These are phyloP conservation scores for Sebastes cheni DNA, from an alignment of 2,797 vertebrate species.

Conservation along the genomic window DNA sequence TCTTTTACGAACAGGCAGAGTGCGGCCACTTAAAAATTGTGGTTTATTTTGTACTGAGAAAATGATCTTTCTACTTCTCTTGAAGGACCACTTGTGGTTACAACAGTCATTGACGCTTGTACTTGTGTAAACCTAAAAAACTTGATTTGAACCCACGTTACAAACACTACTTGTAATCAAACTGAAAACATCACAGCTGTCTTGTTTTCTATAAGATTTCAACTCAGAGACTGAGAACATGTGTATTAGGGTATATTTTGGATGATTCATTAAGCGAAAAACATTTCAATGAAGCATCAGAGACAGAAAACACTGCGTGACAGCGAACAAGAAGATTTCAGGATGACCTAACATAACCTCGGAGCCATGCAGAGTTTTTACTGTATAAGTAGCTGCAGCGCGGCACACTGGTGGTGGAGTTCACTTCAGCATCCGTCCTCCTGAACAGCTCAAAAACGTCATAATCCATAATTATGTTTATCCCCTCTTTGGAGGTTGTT, in stretches of 20 bases:
- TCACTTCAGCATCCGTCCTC: conserved; percentile 6
- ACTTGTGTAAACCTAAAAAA: background rate
- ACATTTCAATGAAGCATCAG: background rate
- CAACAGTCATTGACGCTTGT: background rate
- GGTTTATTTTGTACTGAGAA: no score
- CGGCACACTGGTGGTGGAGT: background rate
- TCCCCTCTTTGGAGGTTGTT: conserved; percentile 32
- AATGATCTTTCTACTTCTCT: no score
- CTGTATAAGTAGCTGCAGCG: background rate
- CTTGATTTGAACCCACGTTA: background rate
- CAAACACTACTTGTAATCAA: background rate
- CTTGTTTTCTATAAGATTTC: background rate
- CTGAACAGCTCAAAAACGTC: background rate
- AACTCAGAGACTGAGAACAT: background rate
- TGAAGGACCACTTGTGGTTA: background rate
- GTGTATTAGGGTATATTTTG: background rate
- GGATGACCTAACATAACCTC: background rate
- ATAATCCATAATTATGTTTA: conserved; percentile 44
- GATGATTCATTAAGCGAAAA: background rate
- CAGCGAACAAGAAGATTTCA: background rate
- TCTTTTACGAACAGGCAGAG: background rate
- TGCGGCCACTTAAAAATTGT: background rate
- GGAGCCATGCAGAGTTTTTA: background rate
- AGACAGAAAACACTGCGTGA: background rate
- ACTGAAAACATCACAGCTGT: background rate